A percentile compares a stretch with the other conserved stretches of the same genome.
Evolutionary conservation across 2,888 invertebrate genomes (phyloP).

Genomic region (Panopea generosa): DNA sequence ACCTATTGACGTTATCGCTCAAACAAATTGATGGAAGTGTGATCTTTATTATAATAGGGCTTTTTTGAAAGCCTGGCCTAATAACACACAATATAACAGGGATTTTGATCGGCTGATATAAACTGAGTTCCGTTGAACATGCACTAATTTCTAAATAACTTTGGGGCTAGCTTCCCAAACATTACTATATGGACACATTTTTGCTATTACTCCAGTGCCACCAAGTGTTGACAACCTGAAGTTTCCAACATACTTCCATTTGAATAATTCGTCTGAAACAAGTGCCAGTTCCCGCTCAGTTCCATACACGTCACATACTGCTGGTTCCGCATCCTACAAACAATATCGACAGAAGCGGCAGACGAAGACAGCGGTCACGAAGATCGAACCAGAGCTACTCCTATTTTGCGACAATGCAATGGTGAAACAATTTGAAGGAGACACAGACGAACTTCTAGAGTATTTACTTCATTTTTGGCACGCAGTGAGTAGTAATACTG

Average conservation of each 20-base stretch:
- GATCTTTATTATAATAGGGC: too few relatives aligned
- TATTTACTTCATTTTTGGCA: slow-evolving; percentile 80
- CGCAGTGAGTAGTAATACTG: slow-evolving; percentile 75
- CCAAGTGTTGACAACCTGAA: slow-evolving; percentile 26
- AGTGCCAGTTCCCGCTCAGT: too few relatives aligned
- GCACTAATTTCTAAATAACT: too few relatives aligned
- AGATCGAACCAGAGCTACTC: slow-evolving; percentile 71
- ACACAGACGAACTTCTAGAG: slow-evolving; percentile 71
- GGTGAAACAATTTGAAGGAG: slow-evolving; percentile 72
- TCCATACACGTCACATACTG: too few relatives aligned
- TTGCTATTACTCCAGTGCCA: slow-evolving; percentile 34
- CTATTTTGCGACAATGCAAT: slow-evolving; percentile 74
- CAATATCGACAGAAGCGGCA: slow-evolving; percentile 57
- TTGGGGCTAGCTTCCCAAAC: too few relatives aligned
- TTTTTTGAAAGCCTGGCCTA: too few relatives aligned
- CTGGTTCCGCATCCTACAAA: slow-evolving; percentile 13
- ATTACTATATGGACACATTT: too few relatives aligned
- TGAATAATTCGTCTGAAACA: background rate
- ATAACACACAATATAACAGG: too few relatives aligned
- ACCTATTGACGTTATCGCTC: too few relatives aligned
- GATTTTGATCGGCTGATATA: too few relatives aligned
- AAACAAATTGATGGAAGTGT: too few relatives aligned
- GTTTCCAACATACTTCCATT: slow-evolving; percentile 7
- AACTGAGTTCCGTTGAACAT: too few relatives aligned
- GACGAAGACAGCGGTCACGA: slow-evolving; percentile 41